Percentiles rank a stretch among this genome's conserved stretches.
phyloP scores from a whole-genome alignment of 2,113 vertebrate genomes.

The Chaetodon auriga region DNA sequence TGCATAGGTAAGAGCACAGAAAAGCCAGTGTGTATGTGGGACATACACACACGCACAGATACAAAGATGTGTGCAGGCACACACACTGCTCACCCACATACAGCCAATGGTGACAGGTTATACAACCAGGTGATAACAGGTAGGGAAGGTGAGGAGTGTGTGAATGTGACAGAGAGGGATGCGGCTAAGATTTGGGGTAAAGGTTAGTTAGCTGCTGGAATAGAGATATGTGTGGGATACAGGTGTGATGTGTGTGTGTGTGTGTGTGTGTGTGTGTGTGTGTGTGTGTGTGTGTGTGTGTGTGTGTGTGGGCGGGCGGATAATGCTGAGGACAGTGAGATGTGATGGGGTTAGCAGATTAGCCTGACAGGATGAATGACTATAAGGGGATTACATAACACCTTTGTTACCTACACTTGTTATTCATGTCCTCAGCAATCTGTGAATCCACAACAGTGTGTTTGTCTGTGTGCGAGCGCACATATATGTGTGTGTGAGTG shows the following conservation, averaged over 20 bases:
- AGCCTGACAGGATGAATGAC: slow-evolving; percentile 65
- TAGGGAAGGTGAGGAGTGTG: slow-evolving; percentile 1
- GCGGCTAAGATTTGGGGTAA: slow-evolving; percentile 35
- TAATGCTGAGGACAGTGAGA: slow-evolving; percentile 73
- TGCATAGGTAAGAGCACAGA: background rate
- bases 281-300: slow-evolving; percentile 18
- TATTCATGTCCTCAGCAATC: slow-evolving; percentile 47
- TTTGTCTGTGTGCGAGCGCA: background rate
- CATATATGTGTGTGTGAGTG: background rate
- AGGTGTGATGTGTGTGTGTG: slow-evolving; percentile 25
- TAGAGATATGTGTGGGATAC: slow-evolving; percentile 2
- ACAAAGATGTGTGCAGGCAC: background rate
- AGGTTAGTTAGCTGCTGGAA: slow-evolving; percentile 34
- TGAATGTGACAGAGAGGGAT: background rate
- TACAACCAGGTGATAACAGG: slow-evolving; percentile 30
- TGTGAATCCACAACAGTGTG: background rate
- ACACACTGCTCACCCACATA: slow-evolving; percentile 32
- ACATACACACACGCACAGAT: slow-evolving; percentile 13
- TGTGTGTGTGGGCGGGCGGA: slow-evolving; percentile 34
- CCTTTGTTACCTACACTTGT: slow-evolving; percentile 55
- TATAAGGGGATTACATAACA: slow-evolving; percentile 76
- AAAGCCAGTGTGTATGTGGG: slow-evolving; percentile 13
- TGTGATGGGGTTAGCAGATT: slow-evolving; percentile 69
- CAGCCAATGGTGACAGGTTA: slow-evolving; percentile 24
- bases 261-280: background rate